Conservation (phyloP, 2,797 vertebrate genomes). For the Gadopsis bispinosus region DNA sequence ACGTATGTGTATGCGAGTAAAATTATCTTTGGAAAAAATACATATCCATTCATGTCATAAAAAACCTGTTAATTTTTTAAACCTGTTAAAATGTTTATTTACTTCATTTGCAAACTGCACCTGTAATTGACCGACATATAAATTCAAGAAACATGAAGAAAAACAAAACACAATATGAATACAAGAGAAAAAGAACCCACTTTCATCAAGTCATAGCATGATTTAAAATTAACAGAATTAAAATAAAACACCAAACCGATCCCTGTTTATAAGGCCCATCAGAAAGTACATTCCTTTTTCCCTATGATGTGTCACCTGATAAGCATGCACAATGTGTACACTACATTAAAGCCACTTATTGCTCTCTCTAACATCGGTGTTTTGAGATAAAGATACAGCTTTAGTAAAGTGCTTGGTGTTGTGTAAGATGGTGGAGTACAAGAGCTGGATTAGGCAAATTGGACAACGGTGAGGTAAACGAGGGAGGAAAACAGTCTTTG, state of each 20-base stretch:
- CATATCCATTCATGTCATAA: too few species aligned
- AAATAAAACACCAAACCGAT: constrained; percentile 1
- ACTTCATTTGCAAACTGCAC: constrained; percentile 45
- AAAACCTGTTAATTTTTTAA: too few species aligned
- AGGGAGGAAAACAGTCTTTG: constrained; percentile 26
- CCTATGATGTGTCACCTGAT: constrained; percentile 39
- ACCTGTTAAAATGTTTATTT: too few species aligned
- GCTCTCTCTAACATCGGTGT: constrained; percentile 55
- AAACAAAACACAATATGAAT: constrained; percentile 30
- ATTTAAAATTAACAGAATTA: not conserved
- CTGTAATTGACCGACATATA: constrained; percentile 47
- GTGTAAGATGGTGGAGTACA: constrained; percentile 6
- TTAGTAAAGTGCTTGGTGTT: constrained; percentile 73
- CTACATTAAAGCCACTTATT: constrained; percentile 72
- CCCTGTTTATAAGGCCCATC: constrained; percentile 42
- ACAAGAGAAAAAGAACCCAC: constrained; percentile 32
- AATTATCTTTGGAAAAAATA: too few species aligned
- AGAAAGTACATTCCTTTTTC: constrained; percentile 42
- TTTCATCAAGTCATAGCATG: not conserved
- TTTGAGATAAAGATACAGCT: constrained; percentile 65
- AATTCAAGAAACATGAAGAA: constrained; percentile 35
- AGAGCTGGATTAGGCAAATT: not conserved
- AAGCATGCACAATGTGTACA: constrained; percentile 26
- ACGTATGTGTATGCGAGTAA: too few species aligned
- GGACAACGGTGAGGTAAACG: constrained; percentile 28